Base-by-base conservation (phyloP, 2,113 vertebrate species). In the Henicopernis longicauda region DNA sequence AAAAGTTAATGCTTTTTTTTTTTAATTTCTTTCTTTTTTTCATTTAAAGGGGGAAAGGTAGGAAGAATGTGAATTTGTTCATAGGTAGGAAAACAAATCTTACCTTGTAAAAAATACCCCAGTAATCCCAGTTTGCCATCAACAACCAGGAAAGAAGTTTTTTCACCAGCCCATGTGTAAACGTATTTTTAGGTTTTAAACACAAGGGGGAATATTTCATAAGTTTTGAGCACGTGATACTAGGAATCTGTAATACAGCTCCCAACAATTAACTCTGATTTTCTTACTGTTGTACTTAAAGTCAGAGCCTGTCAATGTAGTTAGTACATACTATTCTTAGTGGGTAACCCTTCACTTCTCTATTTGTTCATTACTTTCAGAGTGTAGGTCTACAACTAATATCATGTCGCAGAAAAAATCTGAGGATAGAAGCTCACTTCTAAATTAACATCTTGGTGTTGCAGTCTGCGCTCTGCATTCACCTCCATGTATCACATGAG, bases 151-250 rank as follows among this genome's bases (percentile, higher is more conserved):
- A 49, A 65, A 90, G 2, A 50, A 11, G 2, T 65, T 52, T 86
- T 95, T 31, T 90, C 32, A 82, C 6, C 10, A 62, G 8, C 4
- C 4, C 5, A 29, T 42, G 9, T 63, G 7, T 49, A 66, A 94
- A 70, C 4, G 1, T 49, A 31, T 38, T 77, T 86, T 84, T 34
- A 1, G 40, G 3, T 84, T 88, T 88, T 94, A 50, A 78, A 67
- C 16, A 6, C 10, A 18, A 21, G 2, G 3, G 1, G 8, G 2
- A 88, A 20, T 58, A 69, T 71, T 67, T 82, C 0, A 32, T 45
- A 9, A 32, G 25, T 66, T 57, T 74, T 79, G n/a, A 63, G 2
- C 11, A 13, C 19, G 9, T 22, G 9, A 27, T 67, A 45, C 16
- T 54, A 89, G 19, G 50, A 66, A 22, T 26, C 26, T 91, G 9